Conservation (phyloP, 2,888 invertebrate species). For the Platycheirus rosarum region DNA sequence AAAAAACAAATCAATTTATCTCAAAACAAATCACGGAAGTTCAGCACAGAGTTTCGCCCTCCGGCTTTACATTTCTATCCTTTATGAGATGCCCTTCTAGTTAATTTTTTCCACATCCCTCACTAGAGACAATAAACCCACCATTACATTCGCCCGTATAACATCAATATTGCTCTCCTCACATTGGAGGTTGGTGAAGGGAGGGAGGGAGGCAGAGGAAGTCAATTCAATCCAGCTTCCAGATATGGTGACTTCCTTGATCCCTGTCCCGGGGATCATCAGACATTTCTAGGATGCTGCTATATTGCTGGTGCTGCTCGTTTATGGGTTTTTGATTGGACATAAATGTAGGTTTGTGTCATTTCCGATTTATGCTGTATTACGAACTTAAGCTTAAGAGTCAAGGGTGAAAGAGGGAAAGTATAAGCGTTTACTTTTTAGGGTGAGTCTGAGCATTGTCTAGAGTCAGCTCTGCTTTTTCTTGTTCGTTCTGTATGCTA, state of each 20-base stretch:
- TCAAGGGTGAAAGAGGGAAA: slow-evolving; percentile 55
- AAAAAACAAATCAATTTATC: slow-evolving; percentile 70
- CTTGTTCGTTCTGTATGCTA: slow-evolving; percentile 4
- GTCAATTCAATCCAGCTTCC: slow-evolving; percentile 61
- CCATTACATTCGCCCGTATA: background rate
- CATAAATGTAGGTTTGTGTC: slow-evolving; percentile 66
- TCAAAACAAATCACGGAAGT: slow-evolving; percentile 70
- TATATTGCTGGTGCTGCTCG: slow-evolving; percentile 18
- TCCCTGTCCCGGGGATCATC: slow-evolving; percentile 68
- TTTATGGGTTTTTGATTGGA: slow-evolving; percentile 73
- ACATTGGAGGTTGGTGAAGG: slow-evolving; percentile 8
- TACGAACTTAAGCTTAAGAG: slow-evolving; percentile 18
- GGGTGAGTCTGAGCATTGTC: background rate
- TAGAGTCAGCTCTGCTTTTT: background rate
- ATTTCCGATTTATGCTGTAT: slow-evolving; percentile 51
- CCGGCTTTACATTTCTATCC: background rate
- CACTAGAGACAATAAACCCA: slow-evolving; percentile 32
- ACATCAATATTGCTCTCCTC: background rate
- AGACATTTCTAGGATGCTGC: slow-evolving; percentile 57
- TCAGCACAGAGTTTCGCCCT: slow-evolving; percentile 54
- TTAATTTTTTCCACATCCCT: slow-evolving; percentile 59
- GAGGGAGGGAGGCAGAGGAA: slow-evolving; percentile 7
- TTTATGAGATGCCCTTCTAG: slow-evolving; percentile 10
- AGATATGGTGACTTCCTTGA: slow-evolving; percentile 64
- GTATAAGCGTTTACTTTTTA: slow-evolving; percentile 7